Evolutionary conservation across 2,888 invertebrate genomes (phyloP), one percentile per base, ranked within the genome.

Genomic region (Lasioglossum leucozonium): DNA sequence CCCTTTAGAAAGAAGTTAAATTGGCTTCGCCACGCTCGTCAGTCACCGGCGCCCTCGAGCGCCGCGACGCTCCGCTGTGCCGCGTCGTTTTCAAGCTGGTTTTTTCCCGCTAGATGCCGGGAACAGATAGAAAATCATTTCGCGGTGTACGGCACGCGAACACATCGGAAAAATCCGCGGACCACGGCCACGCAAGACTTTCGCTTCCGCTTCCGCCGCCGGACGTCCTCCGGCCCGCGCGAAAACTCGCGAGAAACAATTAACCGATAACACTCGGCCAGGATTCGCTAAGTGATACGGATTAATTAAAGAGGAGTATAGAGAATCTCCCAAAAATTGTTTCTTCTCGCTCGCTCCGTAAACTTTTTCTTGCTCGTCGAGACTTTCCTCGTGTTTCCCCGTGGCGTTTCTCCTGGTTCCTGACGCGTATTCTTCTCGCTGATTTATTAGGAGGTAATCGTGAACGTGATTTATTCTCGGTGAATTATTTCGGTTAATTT

Each of bases 21-120:
- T 91, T 91, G 88, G 84, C 90, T 88, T 88, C 85, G 87, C 90
- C 85, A 88, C 88, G 89, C 84, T 90, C 88, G 89, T 90, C 90
- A 88, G 80, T 90, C 87, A 86, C 83, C 83, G 81, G 88, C 87
- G 85, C 89, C 81, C 82, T 76, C 77, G 65, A 37, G 34, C 65
- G 34, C 18, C 37, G 67, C n/a, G 55, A 55, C 55, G 55, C n/a
- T 22, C 11, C n/a, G n/a, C 55, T 22, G 10, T 5, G 62, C 30
- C 30, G 62, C 30, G 62, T 51, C 71, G 77, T 65, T 78, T 67
- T 58, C 55, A n/a, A 55, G 55, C 55, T 55, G 30, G 71, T 75
- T 73, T 69, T 42, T 44, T 58, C 65, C 67, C 65, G 65, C 65
- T 67, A 82, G 86, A 89, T 81, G 72, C 77, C 81, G 73, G 76